Conservation (phyloP, 2,113 vertebrate species). For the Anser brachyrhynchus region DNA sequence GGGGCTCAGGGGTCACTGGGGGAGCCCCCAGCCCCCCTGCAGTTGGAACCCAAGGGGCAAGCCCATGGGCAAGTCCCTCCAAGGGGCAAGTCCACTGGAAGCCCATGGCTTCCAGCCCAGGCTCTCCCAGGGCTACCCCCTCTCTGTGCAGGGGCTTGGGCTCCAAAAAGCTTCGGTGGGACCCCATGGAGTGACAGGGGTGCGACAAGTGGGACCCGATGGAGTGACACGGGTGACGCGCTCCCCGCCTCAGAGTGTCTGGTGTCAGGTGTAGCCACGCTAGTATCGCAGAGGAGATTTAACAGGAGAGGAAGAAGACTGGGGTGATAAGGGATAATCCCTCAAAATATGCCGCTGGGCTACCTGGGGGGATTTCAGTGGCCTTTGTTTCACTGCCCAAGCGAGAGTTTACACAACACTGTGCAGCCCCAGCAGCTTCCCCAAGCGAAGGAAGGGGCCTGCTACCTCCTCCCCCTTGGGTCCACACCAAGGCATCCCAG, state of each 20-base stretch:
- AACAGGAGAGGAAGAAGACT: background rate
- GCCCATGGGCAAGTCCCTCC: too few relatives aligned
- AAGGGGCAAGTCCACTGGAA: too few relatives aligned
- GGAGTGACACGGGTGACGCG: background rate
- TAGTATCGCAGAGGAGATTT: background rate
- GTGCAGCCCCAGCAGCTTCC: background rate
- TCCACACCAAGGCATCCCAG: background rate
- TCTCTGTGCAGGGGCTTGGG: background rate
- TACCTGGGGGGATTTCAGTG: background rate
- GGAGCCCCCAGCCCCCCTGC: background rate
- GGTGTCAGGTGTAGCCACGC: accelerated
- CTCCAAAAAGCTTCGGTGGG: background rate
- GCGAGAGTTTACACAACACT: background rate
- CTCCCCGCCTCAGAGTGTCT: background rate
- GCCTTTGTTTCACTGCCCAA: background rate
- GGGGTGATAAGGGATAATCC: background rate
- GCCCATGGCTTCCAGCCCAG: too few relatives aligned
- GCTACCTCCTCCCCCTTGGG: too few relatives aligned
- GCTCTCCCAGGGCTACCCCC: too few relatives aligned
- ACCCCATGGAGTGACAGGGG: accelerated
- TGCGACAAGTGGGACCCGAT: background rate
- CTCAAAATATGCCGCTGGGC: background rate
- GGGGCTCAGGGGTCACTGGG: background rate
- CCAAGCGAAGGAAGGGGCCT: background rate
- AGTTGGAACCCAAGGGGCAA: background rate